Evolutionary conservation across 2,797 vertebrate genomes (phyloP).

Genomic region (Moxostoma hubbsi): DNA sequence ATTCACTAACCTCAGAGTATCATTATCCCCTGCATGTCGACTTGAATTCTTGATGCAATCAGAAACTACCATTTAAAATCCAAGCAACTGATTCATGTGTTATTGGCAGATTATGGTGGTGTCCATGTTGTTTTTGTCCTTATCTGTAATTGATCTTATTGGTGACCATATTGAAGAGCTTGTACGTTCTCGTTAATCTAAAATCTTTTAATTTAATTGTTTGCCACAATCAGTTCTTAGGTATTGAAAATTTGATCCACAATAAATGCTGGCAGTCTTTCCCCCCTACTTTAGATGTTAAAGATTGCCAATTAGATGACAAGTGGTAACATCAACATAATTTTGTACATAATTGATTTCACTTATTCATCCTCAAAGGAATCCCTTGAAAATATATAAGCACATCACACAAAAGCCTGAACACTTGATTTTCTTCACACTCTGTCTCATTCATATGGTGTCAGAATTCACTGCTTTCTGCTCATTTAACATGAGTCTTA

Average conservation of each 20-base stretch:
- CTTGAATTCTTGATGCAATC: constrained; percentile 50
- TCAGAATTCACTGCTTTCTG: no score
- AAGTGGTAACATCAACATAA: constrained; percentile 22
- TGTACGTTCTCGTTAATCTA: background rate
- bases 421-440: no score
- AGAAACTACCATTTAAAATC: constrained; percentile 28
- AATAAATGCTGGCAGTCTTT: constrained; percentile 22
- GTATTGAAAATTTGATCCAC: background rate
- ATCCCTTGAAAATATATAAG: background rate
- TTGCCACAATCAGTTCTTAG: background rate
- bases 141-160: constrained; percentile 9
- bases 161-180: background rate
- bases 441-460: no score
- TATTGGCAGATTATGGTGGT: background rate
- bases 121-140: constrained; percentile 18
- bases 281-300: background rate
- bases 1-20: constrained; percentile 34
- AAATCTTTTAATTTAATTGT: background rate
- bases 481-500: no score
- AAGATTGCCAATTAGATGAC: constrained; percentile 26
- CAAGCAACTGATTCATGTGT: constrained; percentile 18
- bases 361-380: background rate
- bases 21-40: constrained; percentile 7
- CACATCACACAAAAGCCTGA: no score
- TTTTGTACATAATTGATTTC: constrained; percentile 2